A percentile compares a stretch with the other conserved stretches of the same genome.
Evolutionary conservation across 2,888 invertebrate genomes (phyloP).

Genomic region (Marasmarcha lunaedactyla): DNA sequence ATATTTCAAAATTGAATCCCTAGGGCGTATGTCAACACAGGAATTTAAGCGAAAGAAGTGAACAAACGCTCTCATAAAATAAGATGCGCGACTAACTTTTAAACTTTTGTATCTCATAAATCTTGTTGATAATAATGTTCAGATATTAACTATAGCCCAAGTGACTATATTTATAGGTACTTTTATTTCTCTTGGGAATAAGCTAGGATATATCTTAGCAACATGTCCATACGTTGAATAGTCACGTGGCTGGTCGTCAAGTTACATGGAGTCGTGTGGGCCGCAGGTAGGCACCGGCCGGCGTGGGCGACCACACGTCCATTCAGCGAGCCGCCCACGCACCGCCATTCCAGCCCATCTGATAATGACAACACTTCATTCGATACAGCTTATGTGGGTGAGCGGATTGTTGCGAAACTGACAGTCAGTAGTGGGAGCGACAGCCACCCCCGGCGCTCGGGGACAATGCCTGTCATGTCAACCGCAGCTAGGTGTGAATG

Average conservation of each 20-base stretch:
- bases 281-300: conserved; percentile 20
- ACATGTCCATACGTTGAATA: too few species aligned
- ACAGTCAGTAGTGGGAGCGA: conserved; percentile 16
- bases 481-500: neutral
- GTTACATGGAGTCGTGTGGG: conserved; percentile 1
- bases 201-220: conserved; percentile 31
- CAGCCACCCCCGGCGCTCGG: neutral
- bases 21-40: too few species aligned
- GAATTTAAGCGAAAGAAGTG: too few species aligned
- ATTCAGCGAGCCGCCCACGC: conserved; percentile 53
- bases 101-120: too few species aligned
- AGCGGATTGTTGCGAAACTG: conserved; percentile 20
- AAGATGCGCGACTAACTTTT: too few species aligned
- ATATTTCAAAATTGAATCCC: too few species aligned
- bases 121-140: too few species aligned
- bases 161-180: too few species aligned
- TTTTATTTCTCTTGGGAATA: conserved; percentile 16
- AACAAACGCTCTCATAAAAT: too few species aligned
- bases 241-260: conserved; percentile 23
- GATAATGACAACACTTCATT: conserved; percentile 37
- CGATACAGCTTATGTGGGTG: conserved; percentile 25
- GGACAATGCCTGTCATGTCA: neutral
- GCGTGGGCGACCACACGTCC: conserved; percentile 45
- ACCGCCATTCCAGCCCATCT: conserved; percentile 30
- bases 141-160: too few species aligned